A percentile compares a stretch with the other conserved stretches of the same genome.
phyloP scores from a whole-genome alignment of 2,113 vertebrate genomes.

The Athene cunicularia region DNA sequence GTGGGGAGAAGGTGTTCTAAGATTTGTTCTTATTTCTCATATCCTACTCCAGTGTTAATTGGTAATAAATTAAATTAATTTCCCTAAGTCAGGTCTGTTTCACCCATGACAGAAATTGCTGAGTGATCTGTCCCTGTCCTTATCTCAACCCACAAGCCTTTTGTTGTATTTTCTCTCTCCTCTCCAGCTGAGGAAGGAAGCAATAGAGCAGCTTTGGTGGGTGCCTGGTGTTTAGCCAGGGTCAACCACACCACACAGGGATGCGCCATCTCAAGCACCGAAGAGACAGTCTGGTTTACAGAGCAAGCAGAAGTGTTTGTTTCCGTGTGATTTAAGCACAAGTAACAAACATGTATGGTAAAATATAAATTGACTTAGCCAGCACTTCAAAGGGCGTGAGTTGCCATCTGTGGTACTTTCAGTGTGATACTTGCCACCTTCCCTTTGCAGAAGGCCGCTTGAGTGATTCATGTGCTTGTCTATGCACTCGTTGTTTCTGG shows the following conservation, averaged over 20 bases:
- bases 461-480: accelerated
- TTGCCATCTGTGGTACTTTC: not conserved
- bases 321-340: accelerated
- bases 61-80: not conserved
- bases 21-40: not conserved
- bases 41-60: not conserved
- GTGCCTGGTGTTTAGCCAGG: accelerated
- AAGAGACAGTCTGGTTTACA: not conserved
- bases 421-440: not conserved
- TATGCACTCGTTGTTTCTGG: not conserved
- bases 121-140: not conserved
- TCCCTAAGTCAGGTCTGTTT: not conserved
- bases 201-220: not conserved
- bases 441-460: not conserved
- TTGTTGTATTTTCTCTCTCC: accelerated
- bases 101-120: accelerated
- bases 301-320: not conserved
- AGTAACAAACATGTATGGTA: not conserved
- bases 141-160: accelerated
- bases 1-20: not conserved
- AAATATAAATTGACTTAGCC: not conserved
- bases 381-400: not conserved
- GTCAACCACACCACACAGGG: not conserved
- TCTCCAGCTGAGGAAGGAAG: accelerated
- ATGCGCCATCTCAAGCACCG: not conserved